phyloP scores from a whole-genome alignment of 2,888 invertebrate species.

The Carcina quercana region DNA sequence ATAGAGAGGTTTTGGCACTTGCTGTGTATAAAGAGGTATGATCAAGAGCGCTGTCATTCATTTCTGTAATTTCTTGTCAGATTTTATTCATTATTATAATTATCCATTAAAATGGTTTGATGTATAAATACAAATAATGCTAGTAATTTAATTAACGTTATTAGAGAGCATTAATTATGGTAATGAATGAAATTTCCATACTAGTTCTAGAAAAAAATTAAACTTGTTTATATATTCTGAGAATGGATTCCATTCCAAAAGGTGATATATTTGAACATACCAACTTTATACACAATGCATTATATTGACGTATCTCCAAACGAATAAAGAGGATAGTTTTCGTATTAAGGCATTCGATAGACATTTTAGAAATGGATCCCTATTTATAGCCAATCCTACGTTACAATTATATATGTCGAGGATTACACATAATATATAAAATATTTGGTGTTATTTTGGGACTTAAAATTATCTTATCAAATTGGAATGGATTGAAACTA shows the following conservation, averaged over 20 bases:
- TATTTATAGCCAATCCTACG: constrained; percentile 30
- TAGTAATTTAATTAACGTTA: too few relatives aligned
- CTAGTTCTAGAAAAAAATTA: too few relatives aligned
- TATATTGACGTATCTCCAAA: constrained; percentile 16
- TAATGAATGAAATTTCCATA: too few relatives aligned
- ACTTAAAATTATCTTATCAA: constrained; percentile 50
- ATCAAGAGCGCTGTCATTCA: too few relatives aligned
- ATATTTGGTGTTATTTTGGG: constrained; percentile 55
- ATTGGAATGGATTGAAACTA: constrained; percentile 34
- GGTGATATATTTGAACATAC: constrained; percentile 21
- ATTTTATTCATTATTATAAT: too few relatives aligned
- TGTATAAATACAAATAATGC: too few relatives aligned
- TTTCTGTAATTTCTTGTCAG: too few relatives aligned
- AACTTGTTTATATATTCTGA: too few relatives aligned
- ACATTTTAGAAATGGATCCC: constrained; percentile 22
- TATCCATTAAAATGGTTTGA: too few relatives aligned
- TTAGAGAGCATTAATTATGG: too few relatives aligned
- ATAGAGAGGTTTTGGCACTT: constrained; percentile 40
- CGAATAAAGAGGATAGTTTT: constrained; percentile 18
- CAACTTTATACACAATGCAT: constrained; percentile 34
- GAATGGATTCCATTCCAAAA: too few relatives aligned
- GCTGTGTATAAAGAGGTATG: constrained; percentile 31
- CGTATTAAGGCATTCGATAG: constrained; percentile 29
- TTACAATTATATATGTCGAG: constrained; percentile 29
- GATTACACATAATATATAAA: too few relatives aligned